Percentiles rank a stretch among this genome's conserved stretches.
Conservation (phyloP, 2,888 invertebrate genomes). For the Epinotia brunnichana region DNA sequence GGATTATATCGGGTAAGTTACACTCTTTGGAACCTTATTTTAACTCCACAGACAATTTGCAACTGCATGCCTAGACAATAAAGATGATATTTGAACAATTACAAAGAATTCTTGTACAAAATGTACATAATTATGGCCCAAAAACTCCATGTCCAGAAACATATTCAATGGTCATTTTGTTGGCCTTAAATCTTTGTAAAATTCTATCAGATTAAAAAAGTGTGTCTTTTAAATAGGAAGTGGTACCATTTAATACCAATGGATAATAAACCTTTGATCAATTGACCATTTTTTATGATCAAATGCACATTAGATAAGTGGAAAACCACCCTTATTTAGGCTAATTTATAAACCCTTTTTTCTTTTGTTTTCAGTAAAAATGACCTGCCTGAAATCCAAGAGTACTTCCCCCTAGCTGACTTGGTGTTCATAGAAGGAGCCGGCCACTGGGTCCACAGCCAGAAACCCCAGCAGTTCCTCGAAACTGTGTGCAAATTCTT, state of each 20-base stretch:
- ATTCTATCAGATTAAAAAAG: too few species aligned
- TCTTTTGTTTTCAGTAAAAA: constrained; percentile 66
- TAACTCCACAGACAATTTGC: background rate
- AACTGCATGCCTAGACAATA: too few species aligned
- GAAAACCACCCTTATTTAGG: too few species aligned
- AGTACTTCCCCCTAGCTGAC: constrained; percentile 88
- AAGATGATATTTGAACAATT: too few species aligned
- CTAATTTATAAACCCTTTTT: background rate
- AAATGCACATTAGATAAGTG: too few species aligned
- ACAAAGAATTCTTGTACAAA: too few species aligned
- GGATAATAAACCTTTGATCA: background rate
- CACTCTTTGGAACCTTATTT: background rate
- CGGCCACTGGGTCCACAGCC: constrained; percentile 97
- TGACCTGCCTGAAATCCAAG: constrained; percentile 86
- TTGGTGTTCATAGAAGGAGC: constrained; percentile 90
- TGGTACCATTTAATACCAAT: too few species aligned
- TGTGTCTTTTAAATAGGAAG: background rate
- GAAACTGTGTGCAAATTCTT: constrained; percentile 86
- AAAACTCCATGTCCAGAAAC: too few species aligned
- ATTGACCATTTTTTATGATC: too few species aligned
- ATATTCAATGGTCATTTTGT: too few species aligned
- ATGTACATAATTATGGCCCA: too few species aligned
- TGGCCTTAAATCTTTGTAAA: too few species aligned
- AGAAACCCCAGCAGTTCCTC: constrained; percentile 92
- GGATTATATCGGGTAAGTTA: constrained; percentile 88